Base-by-base conservation (phyloP, 2,113 vertebrate species). In the Ctenomys sociabilis region DNA sequence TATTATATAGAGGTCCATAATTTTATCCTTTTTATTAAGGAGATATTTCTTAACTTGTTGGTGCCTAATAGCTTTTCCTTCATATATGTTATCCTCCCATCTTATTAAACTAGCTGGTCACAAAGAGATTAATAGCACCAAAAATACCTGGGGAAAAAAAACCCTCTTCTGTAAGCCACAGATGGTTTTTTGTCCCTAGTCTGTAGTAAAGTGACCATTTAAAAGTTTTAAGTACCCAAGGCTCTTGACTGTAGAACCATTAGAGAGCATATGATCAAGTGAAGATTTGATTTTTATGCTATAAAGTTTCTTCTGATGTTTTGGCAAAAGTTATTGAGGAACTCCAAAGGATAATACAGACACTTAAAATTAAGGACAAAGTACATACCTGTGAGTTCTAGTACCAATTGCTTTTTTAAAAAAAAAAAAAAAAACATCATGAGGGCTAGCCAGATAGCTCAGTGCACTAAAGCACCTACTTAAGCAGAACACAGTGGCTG, bases 21-120 rank as follows among this genome's bases (percentile, higher is more conserved):
- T 91, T 98, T 95, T 96, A n/a, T 80, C 13, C 9, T 93, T 93
- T 84, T 84, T 91, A 82, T 95, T n/a, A 84, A 26, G 85, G 85
- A 85, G 19, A 16, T 96, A 64, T 93, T 96, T 93, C 24, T 2
- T 87, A 95, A 90, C n/a, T 96, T 97, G 64, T 95, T 97, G 95
- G 32, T 88, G 21, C 10, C 87, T n/a, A 12, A 75, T 5, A 49
- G 26, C 22, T 30, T 93, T 93, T 93, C 52, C 24, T 10, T 85
- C 1, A 4, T 95, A 52, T 17, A 49, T 78, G 86, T 94, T 95
- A 14, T 22, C n/a, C n/a, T 52, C 81, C 16, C 59, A 78, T 96
- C 28, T 97, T 87, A 13, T 45, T 77, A 77, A 43, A 90, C 88
- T 95, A 61, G 52, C 28, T 84, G 77, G 52, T 94, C 14, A 40